Conservation (phyloP, 2,888 invertebrate species). For the Gasteruption jaculator region DNA sequence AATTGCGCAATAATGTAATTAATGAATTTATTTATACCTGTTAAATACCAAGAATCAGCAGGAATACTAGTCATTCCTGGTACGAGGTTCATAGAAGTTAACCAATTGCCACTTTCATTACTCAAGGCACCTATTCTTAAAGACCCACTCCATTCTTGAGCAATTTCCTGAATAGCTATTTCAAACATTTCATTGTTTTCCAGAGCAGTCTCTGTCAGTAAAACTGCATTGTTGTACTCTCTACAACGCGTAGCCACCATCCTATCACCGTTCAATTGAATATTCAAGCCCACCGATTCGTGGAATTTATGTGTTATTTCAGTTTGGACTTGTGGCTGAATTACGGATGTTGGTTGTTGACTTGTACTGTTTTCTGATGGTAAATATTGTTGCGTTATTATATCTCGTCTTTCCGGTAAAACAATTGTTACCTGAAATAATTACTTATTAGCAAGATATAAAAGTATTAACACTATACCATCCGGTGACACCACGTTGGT, state of each 20-base stretch:
- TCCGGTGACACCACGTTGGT: neutral
- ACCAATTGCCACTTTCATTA: constrained; percentile 54
- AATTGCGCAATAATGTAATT: constrained; percentile 1
- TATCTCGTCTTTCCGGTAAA: constrained; percentile 46
- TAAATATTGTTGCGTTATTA: constrained; percentile 44
- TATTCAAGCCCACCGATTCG: constrained; percentile 67
- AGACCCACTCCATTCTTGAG: constrained; percentile 66
- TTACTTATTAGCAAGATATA: too few relatives aligned
- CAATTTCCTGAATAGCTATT: constrained; percentile 64
- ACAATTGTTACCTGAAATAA: constrained; percentile 44
- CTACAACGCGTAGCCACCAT: constrained; percentile 61
- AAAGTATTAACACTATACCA: neutral
- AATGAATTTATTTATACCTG: constrained; percentile 53
- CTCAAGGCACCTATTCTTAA: constrained; percentile 77
- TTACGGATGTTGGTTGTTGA: constrained; percentile 57
- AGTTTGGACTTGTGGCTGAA: constrained; percentile 54
- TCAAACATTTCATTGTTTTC: constrained; percentile 76
- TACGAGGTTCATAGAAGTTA: constrained; percentile 58
- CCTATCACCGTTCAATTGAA: constrained; percentile 65
- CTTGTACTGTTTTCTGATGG: constrained; percentile 56
- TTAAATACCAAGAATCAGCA: constrained; percentile 66
- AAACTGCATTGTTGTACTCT: constrained; percentile 59
- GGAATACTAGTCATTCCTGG: constrained; percentile 63
- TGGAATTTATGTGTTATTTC: constrained; percentile 51
- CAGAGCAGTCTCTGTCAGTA: constrained; percentile 70